Evolutionary conservation across 2,888 invertebrate species (phyloP), one percentile per base, ranked within the genome.

Genomic region (Callyntrura sp.): DNA sequence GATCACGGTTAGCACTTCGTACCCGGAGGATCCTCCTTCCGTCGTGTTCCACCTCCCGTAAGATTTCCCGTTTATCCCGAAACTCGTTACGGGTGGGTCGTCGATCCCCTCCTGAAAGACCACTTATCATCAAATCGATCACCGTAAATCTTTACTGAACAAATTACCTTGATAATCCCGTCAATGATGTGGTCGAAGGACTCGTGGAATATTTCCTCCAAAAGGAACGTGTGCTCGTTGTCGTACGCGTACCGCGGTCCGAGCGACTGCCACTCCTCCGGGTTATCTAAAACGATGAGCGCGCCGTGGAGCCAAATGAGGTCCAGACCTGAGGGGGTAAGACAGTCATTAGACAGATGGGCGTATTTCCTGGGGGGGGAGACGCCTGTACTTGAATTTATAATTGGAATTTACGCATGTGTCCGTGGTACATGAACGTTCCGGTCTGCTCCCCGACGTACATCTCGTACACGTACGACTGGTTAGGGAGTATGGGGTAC

Each of bases 371-470:
- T n/a, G n/a, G n/a, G n/a, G n/a, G n/a, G n/a, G n/a, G n/a, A n/a
- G n/a, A n/a, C n/a, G n/a, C n/a, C n/a, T n/a, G n/a, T n/a, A n/a
- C n/a, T n/a, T n/a, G n/a, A n/a, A n/a, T n/a, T n/a, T n/a, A n/a
- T n/a, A n/a, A n/a, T n/a, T n/a, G n/a, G n/a, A n/a, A n/a, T n/a
- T n/a, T n/a, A n/a, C n/a, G n/a, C 2, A 85, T 84, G 76, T 92
- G 92, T 6, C 91, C 91, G 55, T 92, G 92, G 57, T 92, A 92
- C 57, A 90, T 82, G 73, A 68, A 92, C 0, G 92, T 92, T 25
- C 92, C 92, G 0, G 83, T 81, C 73, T 92, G 92, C 62, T 65
- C 68, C 3, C 89, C 91, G 68, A 90, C 65, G 17, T 90, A 17
- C 20, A 91, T 85, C 28, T 62, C 20, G 51, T 92, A 90, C 0